Conservation (phyloP, 2,797 vertebrate genomes). For the Liasis olivaceus region DNA sequence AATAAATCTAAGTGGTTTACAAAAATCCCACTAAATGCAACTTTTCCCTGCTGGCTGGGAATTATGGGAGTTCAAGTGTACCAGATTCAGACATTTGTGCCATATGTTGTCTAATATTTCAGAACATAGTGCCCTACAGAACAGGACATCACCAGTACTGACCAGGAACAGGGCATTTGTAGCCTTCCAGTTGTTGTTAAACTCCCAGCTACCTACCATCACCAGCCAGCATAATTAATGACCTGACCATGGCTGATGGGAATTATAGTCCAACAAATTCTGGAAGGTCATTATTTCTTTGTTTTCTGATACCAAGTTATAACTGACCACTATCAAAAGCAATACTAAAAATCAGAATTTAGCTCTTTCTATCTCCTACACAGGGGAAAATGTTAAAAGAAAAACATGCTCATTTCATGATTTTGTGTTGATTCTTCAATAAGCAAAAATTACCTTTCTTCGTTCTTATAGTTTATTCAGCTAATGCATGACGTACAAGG, state of each 20-base stretch:
- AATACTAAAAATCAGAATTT: not conserved
- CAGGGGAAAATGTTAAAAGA: not conserved
- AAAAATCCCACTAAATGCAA: not conserved
- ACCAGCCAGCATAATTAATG: not conserved
- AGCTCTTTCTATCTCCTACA: not conserved
- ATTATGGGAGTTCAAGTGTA: not conserved
- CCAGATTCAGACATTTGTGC: not conserved
- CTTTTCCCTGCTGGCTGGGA: not conserved
- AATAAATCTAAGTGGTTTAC: not conserved
- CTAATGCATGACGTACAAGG: slow-evolving; percentile 39
- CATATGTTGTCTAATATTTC: not conserved
- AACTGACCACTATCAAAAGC: not conserved
- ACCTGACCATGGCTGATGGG: not conserved
- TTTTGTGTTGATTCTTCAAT: not conserved
- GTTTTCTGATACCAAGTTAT: no score
- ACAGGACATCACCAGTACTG: not conserved
- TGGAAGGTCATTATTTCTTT: not conserved
- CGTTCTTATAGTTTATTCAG: slow-evolving; percentile 8
- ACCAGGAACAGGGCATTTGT: not conserved
- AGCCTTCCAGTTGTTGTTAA: not conserved
- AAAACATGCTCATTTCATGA: not conserved
- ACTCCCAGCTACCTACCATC: not conserved
- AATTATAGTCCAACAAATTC: not conserved
- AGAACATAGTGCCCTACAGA: not conserved
- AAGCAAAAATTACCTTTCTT: slow-evolving; percentile 42